Evolutionary conservation across 2,113 vertebrate species (phyloP).

Genomic region (Columbina picui): DNA sequence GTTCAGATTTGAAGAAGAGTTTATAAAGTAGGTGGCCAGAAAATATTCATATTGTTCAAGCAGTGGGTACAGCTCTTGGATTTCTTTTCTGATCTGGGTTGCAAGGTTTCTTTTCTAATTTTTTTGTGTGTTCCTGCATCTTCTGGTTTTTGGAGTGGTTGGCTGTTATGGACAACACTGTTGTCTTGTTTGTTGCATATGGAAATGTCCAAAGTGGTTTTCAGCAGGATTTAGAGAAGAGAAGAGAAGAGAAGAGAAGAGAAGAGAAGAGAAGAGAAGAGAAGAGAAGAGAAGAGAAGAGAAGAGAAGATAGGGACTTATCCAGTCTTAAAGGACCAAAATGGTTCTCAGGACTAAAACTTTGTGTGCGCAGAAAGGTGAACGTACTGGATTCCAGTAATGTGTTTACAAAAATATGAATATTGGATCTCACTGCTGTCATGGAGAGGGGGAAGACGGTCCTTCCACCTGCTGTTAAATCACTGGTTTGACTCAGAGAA

Average conservation of each 20-base stretch:
- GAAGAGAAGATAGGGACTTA: background rate
- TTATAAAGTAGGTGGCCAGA: background rate
- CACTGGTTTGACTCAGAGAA: background rate
- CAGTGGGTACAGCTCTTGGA: background rate
- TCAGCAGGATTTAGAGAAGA: background rate
- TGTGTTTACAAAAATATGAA: background rate
- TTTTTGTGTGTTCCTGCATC: background rate
- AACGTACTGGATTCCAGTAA: background rate
- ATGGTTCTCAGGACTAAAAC: background rate
- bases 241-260: too few relatives aligned
- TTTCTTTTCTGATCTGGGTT: background rate
- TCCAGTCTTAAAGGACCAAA: background rate
- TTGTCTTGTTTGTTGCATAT: background rate
- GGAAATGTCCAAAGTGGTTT: background rate
- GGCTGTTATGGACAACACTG: background rate
- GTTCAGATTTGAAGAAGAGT: background rate
- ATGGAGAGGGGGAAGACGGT: background rate
- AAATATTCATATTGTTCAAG: background rate
- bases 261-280: too few relatives aligned
- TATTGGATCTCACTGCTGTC: background rate
- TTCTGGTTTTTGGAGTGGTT: background rate
- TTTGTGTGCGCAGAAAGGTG: fast-evolving
- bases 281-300: too few relatives aligned
- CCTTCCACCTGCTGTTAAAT: background rate
- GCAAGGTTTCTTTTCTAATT: background rate